These are phyloP conservation scores for Chlorospingus flavigularis DNA, from an alignment of 2,797 vertebrate genomes.

Conservation along the genomic window DNA sequence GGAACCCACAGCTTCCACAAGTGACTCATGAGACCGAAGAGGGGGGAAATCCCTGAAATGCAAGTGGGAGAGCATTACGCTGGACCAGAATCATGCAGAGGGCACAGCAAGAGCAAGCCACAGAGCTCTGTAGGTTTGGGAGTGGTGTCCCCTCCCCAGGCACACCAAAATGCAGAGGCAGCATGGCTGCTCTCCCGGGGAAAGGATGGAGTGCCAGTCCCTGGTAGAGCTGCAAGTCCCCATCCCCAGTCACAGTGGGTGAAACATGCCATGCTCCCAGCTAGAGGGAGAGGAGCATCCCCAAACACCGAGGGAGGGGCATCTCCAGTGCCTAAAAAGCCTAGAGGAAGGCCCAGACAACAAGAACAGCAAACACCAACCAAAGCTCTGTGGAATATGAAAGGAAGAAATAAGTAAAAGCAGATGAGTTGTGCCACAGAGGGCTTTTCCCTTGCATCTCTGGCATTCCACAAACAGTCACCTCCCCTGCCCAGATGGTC, in stretches of 20 bases:
- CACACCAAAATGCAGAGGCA: not conserved
- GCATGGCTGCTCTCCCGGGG: not conserved
- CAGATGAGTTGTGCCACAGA: slow-evolving; percentile 51
- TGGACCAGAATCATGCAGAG: not conserved
- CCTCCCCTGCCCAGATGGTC: slow-evolving; percentile 12
- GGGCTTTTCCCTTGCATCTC: slow-evolving; percentile 30
- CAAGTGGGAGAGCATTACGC: not conserved
- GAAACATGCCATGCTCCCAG: not conserved
- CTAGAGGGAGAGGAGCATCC: not conserved
- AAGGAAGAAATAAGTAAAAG: slow-evolving; percentile 58
- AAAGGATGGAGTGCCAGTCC: not conserved
- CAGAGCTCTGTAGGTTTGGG: not conserved
- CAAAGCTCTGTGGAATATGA: slow-evolving; percentile 4
- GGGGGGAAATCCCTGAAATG: not conserved
- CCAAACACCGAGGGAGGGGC: not conserved
- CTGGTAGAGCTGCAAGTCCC: not conserved
- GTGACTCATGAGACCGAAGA: not conserved
- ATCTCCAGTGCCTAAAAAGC: not conserved
- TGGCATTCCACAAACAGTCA: not conserved
- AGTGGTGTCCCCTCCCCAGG: not conserved
- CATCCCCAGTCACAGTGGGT: not conserved
- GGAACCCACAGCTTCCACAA: not conserved
- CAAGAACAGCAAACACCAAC: not conserved
- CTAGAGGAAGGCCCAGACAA: slow-evolving; percentile 7
- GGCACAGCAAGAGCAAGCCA: not conserved